Evolutionary conservation across 2,797 vertebrate species (phyloP).

Genomic region (Apodemus agrarius): DNA sequence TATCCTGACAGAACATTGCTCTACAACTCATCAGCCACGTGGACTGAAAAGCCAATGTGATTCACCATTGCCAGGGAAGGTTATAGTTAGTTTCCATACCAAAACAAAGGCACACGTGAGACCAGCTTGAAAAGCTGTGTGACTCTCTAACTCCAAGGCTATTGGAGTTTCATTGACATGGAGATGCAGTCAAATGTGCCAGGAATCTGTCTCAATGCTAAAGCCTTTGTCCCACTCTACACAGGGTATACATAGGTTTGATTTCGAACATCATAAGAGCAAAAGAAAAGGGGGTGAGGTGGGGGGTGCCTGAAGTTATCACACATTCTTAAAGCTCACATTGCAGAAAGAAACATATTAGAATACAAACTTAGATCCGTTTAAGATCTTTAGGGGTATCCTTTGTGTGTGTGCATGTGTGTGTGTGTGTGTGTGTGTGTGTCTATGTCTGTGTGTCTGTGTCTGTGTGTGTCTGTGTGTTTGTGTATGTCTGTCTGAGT

Average conservation of each 20-base stretch:
- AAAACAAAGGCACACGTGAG: background rate
- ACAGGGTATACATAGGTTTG: background rate
- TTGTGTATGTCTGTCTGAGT: background rate
- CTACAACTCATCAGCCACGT: background rate
- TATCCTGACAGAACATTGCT: background rate
- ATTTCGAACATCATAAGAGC: background rate
- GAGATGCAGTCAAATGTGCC: background rate
- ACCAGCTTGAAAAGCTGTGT: background rate
- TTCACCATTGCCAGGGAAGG: background rate
- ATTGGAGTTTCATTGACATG: background rate
- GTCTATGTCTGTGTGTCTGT: too few species aligned
- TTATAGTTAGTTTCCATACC: background rate
- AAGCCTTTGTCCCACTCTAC: background rate
- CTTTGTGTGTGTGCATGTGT: background rate
- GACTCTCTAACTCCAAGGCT: background rate
- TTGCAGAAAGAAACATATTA: background rate
- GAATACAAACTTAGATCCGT: background rate
- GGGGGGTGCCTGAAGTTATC: too few species aligned
- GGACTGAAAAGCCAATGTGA: background rate
- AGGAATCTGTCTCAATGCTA: background rate
- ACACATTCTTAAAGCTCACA: background rate
- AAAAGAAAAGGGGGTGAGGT: background rate
- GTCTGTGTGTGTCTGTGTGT: background rate
- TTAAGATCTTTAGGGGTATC: background rate
- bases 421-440: too few species aligned